Conservation (phyloP, 2,888 invertebrate species). For the Strigamia crassipes region DNA sequence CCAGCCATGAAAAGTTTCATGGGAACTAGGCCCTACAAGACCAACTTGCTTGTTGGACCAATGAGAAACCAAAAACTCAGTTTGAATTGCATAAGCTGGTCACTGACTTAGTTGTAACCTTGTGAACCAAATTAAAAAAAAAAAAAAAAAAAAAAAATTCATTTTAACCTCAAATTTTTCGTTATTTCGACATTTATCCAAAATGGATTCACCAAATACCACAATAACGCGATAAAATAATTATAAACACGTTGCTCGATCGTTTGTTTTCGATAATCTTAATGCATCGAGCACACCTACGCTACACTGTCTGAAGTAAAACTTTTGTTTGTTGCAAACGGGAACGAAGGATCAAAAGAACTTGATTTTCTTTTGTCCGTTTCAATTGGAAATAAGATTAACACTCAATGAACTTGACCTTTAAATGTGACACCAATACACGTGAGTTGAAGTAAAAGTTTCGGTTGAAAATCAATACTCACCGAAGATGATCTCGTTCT, state of each 20-base stretch:
- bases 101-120: background rate
- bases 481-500: slow-evolving; percentile 49
- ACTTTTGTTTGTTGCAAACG: background rate
- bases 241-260: too few species aligned
- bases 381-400: background rate
- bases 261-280: too few species aligned
- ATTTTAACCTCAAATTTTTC: background rate
- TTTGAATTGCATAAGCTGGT: background rate
- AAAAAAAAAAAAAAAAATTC: background rate
- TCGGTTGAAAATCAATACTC: background rate
- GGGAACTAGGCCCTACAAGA: background rate
- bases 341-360: background rate
- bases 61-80: background rate
- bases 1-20: background rate
- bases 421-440: too few species aligned
- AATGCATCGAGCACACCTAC: too few species aligned
- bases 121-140: background rate
- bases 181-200: background rate
- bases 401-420: too few species aligned
- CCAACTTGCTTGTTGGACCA: background rate
- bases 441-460: background rate
- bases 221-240: too few species aligned
- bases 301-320: too few species aligned
- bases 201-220: too few species aligned
- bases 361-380: background rate